phyloP scores from a whole-genome alignment of 2,888 invertebrate genomes.

The Punctoribates punctum region DNA sequence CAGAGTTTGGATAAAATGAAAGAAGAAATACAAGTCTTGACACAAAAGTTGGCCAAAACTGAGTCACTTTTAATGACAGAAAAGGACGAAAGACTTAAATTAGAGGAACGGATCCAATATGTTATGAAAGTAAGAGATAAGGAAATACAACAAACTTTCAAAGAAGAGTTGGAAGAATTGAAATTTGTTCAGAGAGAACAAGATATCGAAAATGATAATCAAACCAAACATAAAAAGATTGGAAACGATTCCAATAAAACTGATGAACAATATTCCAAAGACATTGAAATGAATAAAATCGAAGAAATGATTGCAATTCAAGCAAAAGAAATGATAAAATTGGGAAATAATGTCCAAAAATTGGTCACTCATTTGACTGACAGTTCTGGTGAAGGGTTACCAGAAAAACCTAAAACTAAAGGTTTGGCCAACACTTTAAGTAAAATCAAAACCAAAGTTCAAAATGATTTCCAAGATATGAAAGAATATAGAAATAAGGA shows the following conservation, averaged over 20 bases:
- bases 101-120: slow-evolving; percentile 36
- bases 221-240: neutral
- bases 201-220: neutral
- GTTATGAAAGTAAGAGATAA: slow-evolving; percentile 17
- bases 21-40: slow-evolving; percentile 15
- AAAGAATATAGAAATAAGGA: neutral
- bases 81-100: slow-evolving; percentile 20
- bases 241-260: neutral
- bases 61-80: slow-evolving; percentile 19
- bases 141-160: slow-evolving; percentile 15
- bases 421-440: neutral
- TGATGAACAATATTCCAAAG: neutral
- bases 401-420: neutral
- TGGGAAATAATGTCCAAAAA: slow-evolving; percentile 24
- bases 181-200: neutral
- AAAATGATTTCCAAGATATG: neutral
- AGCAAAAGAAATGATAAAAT: slow-evolving; percentile 25
- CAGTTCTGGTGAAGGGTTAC: neutral
- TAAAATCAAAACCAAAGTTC: neutral
- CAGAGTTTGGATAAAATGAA: slow-evolving; percentile 23
- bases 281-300: slow-evolving; percentile 5
- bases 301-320: slow-evolving; percentile 26
- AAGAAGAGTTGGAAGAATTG: slow-evolving; percentile 31
- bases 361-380: slow-evolving; percentile 11
- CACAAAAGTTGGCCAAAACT: slow-evolving; percentile 23